Evolutionary conservation across 2,888 invertebrate genomes (phyloP), one percentile per base, ranked within the genome.

Genomic region (Eurytoma adleriae): DNA sequence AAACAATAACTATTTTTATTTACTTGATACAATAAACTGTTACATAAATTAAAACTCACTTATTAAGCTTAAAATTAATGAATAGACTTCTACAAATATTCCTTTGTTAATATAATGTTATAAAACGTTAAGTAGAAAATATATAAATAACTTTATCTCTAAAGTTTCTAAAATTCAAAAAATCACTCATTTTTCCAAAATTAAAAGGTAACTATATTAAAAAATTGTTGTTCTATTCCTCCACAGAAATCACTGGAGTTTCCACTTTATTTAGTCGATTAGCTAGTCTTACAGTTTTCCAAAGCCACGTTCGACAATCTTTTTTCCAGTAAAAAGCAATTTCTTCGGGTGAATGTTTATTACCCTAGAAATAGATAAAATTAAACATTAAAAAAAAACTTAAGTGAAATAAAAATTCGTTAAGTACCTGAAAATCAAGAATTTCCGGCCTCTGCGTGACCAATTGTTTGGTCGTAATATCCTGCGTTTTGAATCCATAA

Each of bases 301-400:
- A 95, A 74, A 95, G 89, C 92, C 94, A 95, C 91, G 92, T 94
- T 85, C 95, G 91, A 83, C 94, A 94, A 85, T 95, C 95, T 88
- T 95, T 95, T 87, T 94, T 95, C 94, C 94, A 95, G 81, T 92
- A 92, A 86, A 92, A 92, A 0, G 94, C 94, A 79, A 95, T 94
- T 86, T 94, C 93, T 70, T 90, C 92, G 0, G 93, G 90, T 18
- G 92, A 92, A 85, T 93, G 93, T 83, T 89, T 91, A 81, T 92
- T 92, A 2, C 94, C 94, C 86, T 94, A 92, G 91, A 18, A 93
- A 89, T 66, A 40, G 10, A 40, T 10, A 40, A 10, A 7, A 40
- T 59, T 12, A 18, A 62, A 24, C 61, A 16, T 3, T 54, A 20
- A 59, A 67, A 59, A 27, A 54, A 16, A 40, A 18, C 7, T 27